A percentile compares a stretch with the other conserved stretches of the same genome.
These are phyloP conservation scores for Clarias pachynema DNA, from an alignment of 2,797 vertebrate genomes.

Conservation along the genomic window DNA sequence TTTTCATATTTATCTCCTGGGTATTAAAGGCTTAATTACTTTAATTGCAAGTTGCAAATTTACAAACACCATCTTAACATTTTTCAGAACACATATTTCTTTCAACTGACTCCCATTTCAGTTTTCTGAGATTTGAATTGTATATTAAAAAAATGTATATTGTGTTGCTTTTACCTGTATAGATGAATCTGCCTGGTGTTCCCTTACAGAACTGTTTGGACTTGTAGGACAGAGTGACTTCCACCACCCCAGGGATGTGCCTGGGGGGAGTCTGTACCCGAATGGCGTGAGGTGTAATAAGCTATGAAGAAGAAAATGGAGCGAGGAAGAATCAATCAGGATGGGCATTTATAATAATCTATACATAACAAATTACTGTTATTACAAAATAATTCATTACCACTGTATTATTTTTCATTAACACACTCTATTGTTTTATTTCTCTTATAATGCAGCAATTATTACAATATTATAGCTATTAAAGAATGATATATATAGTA, in stretches of 20 bases:
- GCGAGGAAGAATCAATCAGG: conserved; percentile 21
- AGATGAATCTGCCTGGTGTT: conserved; percentile 98
- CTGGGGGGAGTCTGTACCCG: conserved; percentile 93
- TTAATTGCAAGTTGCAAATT: conserved; percentile 18
- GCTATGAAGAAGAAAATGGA: conserved; percentile 65
- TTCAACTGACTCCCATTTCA: neutral
- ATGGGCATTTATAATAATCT: conserved; percentile 2
- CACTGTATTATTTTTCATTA: neutral
- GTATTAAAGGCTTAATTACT: conserved; percentile 15
- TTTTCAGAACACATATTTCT: neutral
- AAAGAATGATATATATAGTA: neutral
- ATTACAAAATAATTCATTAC: neutral
- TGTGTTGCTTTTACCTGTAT: conserved; percentile 90
- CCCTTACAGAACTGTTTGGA: conserved; percentile 99
- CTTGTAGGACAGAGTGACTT: conserved; percentile 99
- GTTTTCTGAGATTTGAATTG: neutral
- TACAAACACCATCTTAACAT: conserved; percentile 54
- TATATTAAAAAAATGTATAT: conserved; percentile 28
- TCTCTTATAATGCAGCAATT: neutral
- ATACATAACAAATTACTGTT: neutral
- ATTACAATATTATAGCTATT: neutral
- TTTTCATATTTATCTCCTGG: conserved; percentile 37
- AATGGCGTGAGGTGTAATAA: conserved; percentile 97
- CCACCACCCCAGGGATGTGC: conserved; percentile 91
- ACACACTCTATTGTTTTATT: neutral